Evolutionary conservation across 2,888 invertebrate species (phyloP).

Genomic region (Marasmarcha lunaedactyla): DNA sequence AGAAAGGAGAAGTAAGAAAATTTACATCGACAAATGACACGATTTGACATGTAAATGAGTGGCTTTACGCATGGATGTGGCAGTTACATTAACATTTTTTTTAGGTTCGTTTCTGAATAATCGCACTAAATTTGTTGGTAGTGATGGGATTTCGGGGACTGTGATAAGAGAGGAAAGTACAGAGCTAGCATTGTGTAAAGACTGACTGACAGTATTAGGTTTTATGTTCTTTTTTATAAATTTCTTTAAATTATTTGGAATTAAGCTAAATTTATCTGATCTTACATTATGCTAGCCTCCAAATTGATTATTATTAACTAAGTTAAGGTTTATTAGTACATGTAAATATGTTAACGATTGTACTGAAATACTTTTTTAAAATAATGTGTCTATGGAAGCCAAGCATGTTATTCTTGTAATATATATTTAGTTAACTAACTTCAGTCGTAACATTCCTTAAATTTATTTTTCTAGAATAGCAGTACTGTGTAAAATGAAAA

Average conservation of each 20-base stretch:
- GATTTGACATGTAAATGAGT: not conserved
- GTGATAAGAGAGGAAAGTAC: constrained; percentile 8
- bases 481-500: not conserved
- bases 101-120: too few species aligned
- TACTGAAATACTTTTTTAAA: constrained; percentile 1
- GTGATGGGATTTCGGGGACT: constrained; percentile 6
- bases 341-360: constrained; percentile 4
- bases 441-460: constrained; percentile 50
- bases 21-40: too few species aligned
- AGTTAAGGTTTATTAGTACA: not conserved
- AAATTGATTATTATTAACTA: not conserved
- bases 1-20: too few species aligned
- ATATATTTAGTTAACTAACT: constrained; percentile 33
- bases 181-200: not conserved
- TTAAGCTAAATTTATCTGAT: not conserved
- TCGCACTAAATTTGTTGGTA: too few species aligned
- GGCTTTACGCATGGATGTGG: too few species aligned
- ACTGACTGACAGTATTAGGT: constrained; percentile 2
- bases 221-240: not conserved
- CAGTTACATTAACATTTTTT: too few species aligned
- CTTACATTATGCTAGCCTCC: constrained; percentile 3
- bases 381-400: not conserved
- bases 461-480: constrained; percentile 10
- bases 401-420: constrained; percentile 15
- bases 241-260: not conserved